Evolutionary conservation across 1,140 invertebrate genomes (phyloP), one percentile per base, ranked within the genome.

Genomic region (Drosophila novamexicana): DNA sequence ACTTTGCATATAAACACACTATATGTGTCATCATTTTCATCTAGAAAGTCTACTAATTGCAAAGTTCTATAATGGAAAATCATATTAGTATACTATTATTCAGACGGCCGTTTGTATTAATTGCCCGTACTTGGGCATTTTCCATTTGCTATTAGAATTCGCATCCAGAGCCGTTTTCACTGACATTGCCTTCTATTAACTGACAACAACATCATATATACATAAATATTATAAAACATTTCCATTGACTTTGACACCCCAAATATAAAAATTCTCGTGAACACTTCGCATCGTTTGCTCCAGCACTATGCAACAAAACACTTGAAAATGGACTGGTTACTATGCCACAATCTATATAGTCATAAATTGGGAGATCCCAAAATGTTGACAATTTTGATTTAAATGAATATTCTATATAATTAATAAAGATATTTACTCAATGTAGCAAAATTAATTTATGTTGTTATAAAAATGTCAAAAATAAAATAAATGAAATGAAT

Each of bases 191-290:
- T 52, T 9, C 36, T 32, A 70, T 14, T 58, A 63, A 58, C 54
- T 57, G 62, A 59, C 73, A 72, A 67, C 42, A 61, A 42, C 56
- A 53, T 40, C 49, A n/a, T 49, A 68, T 52, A 53, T 49, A 68
- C 49, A 53, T 2, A 79, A 82, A 73, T 69, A 88, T 77, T 79
- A 70, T 67, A 53, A 73, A 79, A 88, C 54, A 79, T 89, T 88
- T 86, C 84, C 76, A 79, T 71, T 81, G 74, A 64, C 52, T 53
- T 58, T 50, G 16, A 66, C 18, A 58, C 52, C 32, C 16, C 44
- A 34, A 70, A 64, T 49, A 47, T 6, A 34, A 65, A 8, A 44
- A 22, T 7, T 22, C 65, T 34, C 54, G 53, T 45, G 14, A 49
- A 32, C 34, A 53, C 32, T 69, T 12, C 62, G 58, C 44, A 47